Percentiles rank a stretch among this genome's conserved stretches.
Evolutionary conservation across 2,888 invertebrate genomes (phyloP).

Genomic region (Dryococelus australis): DNA sequence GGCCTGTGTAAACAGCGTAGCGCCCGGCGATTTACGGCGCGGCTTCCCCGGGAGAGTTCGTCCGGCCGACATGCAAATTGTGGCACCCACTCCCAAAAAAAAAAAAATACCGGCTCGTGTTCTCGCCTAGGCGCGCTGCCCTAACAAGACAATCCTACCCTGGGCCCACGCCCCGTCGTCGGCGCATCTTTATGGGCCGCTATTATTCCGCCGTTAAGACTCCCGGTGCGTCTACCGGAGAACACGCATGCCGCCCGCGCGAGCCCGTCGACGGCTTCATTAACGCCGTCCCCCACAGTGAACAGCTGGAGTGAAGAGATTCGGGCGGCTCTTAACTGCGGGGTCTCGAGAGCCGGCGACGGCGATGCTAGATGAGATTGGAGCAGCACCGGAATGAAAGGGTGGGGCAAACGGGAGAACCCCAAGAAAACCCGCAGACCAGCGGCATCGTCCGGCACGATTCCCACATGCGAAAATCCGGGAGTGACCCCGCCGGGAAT

Average conservation of each 20-base stretch:
- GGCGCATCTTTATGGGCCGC: not conserved
- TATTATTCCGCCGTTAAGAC: not conserved
- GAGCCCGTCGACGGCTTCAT: not conserved
- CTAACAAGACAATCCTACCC: not conserved
- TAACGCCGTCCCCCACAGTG: too few species aligned
- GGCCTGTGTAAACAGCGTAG: constrained; percentile 25
- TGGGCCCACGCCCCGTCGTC: not conserved
- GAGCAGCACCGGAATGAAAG: too few species aligned
- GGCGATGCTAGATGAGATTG: too few species aligned
- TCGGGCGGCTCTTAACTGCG: too few species aligned
- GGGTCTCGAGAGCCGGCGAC: too few species aligned
- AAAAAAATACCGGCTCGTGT: not conserved
- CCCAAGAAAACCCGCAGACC: too few species aligned
- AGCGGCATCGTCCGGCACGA: too few species aligned
- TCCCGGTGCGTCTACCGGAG: not conserved
- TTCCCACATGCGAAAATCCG: too few species aligned
- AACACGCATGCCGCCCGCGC: not conserved
- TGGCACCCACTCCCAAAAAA: not conserved
- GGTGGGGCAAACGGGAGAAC: too few species aligned
- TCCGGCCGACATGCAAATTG: not conserved
- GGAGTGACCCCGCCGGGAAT: too few species aligned
- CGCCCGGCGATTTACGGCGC: constrained; percentile 18
- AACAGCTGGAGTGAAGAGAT: too few species aligned
- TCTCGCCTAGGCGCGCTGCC: not conserved
- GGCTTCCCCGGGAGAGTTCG: not conserved